Base-by-base conservation (phyloP, 2,888 invertebrate species). In the Amphipyra tragopoginis region DNA sequence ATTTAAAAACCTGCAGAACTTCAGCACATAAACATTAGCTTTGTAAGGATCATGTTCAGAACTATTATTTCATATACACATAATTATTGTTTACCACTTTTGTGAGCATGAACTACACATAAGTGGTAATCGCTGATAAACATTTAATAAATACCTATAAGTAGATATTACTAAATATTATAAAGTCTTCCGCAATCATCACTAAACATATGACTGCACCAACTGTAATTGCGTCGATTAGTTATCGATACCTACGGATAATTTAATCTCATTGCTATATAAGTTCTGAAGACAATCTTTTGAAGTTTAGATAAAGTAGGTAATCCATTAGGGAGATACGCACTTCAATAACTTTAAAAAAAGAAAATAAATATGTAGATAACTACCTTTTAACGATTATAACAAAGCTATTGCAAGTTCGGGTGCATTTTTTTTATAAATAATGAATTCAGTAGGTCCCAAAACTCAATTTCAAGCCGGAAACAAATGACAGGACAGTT, bases 111-210 rank as follows among this genome's bases (percentile, higher is more conserved):
- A 26, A 39, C n/a, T 29, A 7, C 10, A 34, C 59, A 2, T 14
- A 15, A 60, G 34, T 11, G 40, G 0, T 56, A 40, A 57, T 69
- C 47, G 34, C 8, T 40, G 13, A 52, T 29, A 50, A 34, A 11
- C 21, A 21, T 10, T 26, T 49, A 7, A 9, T 6, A 15, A 29
- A 29, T 21, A 49, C 43, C 9, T 34, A 29, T 5, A 3, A 5
- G 7, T 7, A 7, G 2, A 52, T 33, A 50, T 40, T 43, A 40
- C 15, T 33, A 40, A 48, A 43, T 36, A 47, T 33, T 15, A n/a
- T n/a, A 58, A 36, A 48, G 8, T 14, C 48, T 52, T 58, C 43
- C 53, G 54, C 38, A 51, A 57, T 54, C 38, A 43, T 43, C 5
- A 13, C 5, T 36, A 47, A 53, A 14, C 13, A 33, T 21, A 39